These are phyloP conservation scores for Phylloscopus whistleri DNA, from an alignment of 2,113 vertebrate genomes.

Conservation along the genomic window DNA sequence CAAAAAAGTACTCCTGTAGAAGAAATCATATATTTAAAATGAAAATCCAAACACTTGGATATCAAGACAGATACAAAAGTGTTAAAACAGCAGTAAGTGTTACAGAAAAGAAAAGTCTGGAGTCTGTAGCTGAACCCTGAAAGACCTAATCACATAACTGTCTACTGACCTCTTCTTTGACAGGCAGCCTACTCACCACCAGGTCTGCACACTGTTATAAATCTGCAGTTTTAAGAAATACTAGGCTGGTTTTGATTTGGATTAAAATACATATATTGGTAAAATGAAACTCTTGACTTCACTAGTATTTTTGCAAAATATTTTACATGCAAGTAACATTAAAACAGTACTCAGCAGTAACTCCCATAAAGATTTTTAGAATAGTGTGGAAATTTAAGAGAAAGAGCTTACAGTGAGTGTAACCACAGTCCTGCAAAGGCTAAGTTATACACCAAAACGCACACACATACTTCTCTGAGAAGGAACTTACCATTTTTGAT, in stretches of 20 bases:
- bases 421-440: background rate
- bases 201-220: background rate
- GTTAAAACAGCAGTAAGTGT: background rate
- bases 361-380: background rate
- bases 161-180: background rate
- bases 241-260: background rate
- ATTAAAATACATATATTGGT: background rate
- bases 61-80: background rate
- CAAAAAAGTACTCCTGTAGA: conserved; percentile 91
- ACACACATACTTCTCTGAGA: background rate
- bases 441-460: background rate
- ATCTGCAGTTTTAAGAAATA: background rate
- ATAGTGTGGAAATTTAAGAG: background rate
- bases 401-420: background rate
- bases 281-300: background rate
- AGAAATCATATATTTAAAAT: background rate
- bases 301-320: background rate
- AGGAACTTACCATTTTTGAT: conserved; percentile 82
- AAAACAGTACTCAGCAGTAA: background rate
- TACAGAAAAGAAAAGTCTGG: background rate
- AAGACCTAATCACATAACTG: background rate
- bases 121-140: background rate
- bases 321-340: background rate
- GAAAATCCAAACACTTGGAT: background rate
- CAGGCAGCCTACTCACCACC: background rate